Evolutionary conservation across 2,888 invertebrate species (phyloP).

Genomic region (Andricus curvator): DNA sequence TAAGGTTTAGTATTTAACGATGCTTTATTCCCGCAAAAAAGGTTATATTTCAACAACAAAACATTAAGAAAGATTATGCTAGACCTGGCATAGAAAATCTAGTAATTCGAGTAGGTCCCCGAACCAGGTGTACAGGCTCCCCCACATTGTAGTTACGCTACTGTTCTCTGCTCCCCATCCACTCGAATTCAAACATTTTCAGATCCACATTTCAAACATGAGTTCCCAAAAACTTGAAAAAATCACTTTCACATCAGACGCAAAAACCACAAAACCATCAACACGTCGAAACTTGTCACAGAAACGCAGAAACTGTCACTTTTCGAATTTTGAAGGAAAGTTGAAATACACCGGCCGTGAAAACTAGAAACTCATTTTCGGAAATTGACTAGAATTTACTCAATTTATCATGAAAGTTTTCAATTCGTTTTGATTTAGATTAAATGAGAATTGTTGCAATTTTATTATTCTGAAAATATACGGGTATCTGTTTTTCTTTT

Average conservation of each 20-base stretch:
- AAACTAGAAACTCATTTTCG: not conserved
- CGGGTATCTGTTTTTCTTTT: not conserved
- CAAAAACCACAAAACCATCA: not conserved
- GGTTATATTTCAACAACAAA: too few species aligned
- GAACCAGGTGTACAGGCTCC: too few species aligned
- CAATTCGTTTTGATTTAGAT: not conserved
- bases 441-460: not conserved
- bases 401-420: not conserved
- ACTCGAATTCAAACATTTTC: conserved; percentile 1
- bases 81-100: too few species aligned
- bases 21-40: too few species aligned
- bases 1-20: too few species aligned
- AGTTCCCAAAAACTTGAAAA: not conserved
- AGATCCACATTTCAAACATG: not conserved
- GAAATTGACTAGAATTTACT: not conserved
- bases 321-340: not conserved
- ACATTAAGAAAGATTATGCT: too few species aligned
- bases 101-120: too few species aligned
- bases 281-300: not conserved
- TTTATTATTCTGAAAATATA: not conserved
- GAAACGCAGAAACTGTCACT: not conserved
- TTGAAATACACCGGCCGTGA: not conserved
- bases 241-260: not conserved
- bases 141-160: too few species aligned
- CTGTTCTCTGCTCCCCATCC: not conserved